phyloP scores from a whole-genome alignment of 2,113 vertebrate species.

The Gyps fulvus region DNA sequence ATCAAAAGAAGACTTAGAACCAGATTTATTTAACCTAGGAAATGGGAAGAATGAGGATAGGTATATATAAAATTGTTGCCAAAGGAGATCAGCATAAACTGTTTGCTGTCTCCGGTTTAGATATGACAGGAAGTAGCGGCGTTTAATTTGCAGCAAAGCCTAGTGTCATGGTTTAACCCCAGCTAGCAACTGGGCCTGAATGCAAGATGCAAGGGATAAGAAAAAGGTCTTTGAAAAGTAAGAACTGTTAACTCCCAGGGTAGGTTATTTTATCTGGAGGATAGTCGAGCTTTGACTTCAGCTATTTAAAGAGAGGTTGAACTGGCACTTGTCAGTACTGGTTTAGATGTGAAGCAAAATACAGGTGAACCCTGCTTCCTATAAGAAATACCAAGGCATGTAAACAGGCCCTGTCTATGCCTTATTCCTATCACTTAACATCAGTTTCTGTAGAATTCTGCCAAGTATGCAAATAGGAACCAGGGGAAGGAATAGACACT shows the following conservation, averaged over 20 bases:
- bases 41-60: background rate
- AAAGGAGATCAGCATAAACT: background rate
- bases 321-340: background rate
- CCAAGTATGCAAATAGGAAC: background rate
- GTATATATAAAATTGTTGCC: background rate
- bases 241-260: background rate
- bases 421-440: background rate
- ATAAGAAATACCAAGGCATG: background rate
- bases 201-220: background rate
- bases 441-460: background rate
- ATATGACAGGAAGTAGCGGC: background rate
- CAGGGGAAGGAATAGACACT: background rate
- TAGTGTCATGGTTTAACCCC: background rate
- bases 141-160: background rate
- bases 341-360: background rate
- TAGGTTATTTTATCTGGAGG: background rate
- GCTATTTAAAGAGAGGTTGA: background rate
- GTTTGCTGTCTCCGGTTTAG: background rate
- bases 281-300: background rate
- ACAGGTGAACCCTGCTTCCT: background rate
- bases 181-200: too few species aligned
- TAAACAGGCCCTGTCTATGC: background rate
- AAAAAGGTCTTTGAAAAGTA: background rate
- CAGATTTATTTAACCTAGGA: background rate
- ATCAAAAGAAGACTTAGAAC: background rate